Percentiles rank a stretch among this genome's conserved stretches.
Conservation (phyloP, 2,113 vertebrate genomes). For the Crotalus horridus region DNA sequence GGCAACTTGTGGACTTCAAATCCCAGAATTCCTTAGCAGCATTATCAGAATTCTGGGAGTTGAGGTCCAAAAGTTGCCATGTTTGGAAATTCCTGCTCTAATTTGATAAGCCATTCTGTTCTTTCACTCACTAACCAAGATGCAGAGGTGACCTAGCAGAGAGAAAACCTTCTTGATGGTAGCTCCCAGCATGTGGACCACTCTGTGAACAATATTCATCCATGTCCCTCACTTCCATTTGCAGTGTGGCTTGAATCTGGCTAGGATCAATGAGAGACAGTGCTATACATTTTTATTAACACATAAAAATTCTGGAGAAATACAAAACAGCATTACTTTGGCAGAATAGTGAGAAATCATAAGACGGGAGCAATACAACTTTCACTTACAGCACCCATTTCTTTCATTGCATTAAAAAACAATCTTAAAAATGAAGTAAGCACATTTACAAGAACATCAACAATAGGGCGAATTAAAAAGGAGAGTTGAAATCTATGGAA, state of each 20-base stretch:
- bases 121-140: neutral
- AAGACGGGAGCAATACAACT: conserved; percentile 58
- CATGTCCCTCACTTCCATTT: neutral
- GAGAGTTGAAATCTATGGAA: conserved; percentile 59
- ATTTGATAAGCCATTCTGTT: neutral
- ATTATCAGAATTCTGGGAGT: neutral
- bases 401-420: conserved; percentile 34
- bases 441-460: conserved; percentile 44
- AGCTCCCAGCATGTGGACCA: neutral
- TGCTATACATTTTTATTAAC: conserved; percentile 73
- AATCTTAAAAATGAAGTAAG: conserved; percentile 54
- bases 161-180: neutral
- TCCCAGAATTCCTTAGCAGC: neutral
- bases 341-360: conserved; percentile 56
- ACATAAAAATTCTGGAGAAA: conserved; percentile 73
- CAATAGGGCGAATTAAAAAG: neutral
- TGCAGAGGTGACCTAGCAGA: neutral
- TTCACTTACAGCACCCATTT: conserved; percentile 56
- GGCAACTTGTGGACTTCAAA: neutral
- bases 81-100: neutral
- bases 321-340: conserved; percentile 67
- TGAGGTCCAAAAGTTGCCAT: neutral
- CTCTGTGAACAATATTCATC: neutral
- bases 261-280: conserved; percentile 46
- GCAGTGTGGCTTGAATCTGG: neutral